A percentile compares a stretch with the other conserved stretches of the same genome.
Conservation (phyloP, 2,797 vertebrate species). For the Lepus townsendii region DNA sequence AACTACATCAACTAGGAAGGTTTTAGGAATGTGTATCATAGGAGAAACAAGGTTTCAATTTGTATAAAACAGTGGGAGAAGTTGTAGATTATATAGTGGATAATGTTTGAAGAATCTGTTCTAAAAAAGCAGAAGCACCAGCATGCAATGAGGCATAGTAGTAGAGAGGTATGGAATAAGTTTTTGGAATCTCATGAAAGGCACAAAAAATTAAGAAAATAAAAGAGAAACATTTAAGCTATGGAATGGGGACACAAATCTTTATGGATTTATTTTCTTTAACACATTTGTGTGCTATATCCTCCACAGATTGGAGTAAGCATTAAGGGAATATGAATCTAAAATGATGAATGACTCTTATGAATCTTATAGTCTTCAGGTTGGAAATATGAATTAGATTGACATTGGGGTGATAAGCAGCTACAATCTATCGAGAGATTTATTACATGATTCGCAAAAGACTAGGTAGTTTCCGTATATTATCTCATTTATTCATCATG, state of each 20-base stretch:
- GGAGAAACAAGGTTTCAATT: neutral
- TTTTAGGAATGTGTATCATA: neutral
- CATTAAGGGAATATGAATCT: neutral
- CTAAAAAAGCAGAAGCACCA: neutral
- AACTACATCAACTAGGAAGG: neutral
- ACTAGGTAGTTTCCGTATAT: neutral
- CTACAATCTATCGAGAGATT: neutral
- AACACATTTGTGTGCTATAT: neutral
- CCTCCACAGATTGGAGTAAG: neutral
- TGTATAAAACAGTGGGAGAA: neutral
- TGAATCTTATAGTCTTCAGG: neutral
- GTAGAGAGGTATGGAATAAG: neutral
- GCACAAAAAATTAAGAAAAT: neutral
- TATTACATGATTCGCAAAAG: neutral
- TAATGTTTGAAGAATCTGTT: neutral
- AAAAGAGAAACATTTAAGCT: no score
- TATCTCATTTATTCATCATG: neutral
- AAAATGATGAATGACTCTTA: neutral
- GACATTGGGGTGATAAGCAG: neutral
- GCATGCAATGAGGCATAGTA: fast-evolving
- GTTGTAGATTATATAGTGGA: neutral
- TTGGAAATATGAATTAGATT: neutral
- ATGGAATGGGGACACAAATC: neutral
- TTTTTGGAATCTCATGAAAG: neutral
- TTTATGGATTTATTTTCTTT: neutral